These are phyloP conservation scores for Lemur catta DNA, from an alignment of 2,797 vertebrate species.

Conservation along the genomic window DNA sequence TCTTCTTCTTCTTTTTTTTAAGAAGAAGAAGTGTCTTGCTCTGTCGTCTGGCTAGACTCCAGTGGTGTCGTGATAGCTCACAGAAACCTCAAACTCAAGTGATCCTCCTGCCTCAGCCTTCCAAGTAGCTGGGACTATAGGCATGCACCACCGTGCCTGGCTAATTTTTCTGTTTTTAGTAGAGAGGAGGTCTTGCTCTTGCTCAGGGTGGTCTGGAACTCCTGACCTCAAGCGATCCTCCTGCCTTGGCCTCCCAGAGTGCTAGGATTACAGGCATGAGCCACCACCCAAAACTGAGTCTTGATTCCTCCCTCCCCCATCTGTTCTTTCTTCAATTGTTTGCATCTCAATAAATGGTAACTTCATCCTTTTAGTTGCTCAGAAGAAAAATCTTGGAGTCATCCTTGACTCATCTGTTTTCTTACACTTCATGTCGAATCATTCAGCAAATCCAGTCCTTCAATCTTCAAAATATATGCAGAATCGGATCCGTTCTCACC, in stretches of 20 bases:
- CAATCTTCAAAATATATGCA: not conserved
- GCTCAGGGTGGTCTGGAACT: not conserved
- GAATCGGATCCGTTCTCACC: not conserved
- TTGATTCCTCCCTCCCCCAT: not conserved
- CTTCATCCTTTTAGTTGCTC: not conserved
- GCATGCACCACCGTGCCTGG: not conserved
- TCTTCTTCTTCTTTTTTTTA: not conserved
- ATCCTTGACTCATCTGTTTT: constrained; percentile 4
- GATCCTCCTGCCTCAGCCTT: not conserved
- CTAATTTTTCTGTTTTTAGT: not conserved
- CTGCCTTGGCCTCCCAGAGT: not conserved
- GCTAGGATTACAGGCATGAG: not conserved
- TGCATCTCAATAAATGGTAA: not conserved
- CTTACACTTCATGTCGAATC: not conserved
- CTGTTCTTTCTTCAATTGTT: not conserved
- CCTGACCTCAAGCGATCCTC: not conserved
- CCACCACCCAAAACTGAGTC: not conserved
- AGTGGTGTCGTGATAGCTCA: not conserved
- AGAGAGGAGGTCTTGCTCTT: not conserved
- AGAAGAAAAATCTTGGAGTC: not conserved
- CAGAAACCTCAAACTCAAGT: not conserved
- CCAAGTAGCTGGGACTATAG: not conserved
- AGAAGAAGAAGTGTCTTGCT: not conserved
- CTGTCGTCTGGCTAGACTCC: not conserved
- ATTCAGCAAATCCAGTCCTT: not conserved